Base-by-base conservation (phyloP, 2,888 invertebrate species). In the Diplolepis rosae region DNA sequence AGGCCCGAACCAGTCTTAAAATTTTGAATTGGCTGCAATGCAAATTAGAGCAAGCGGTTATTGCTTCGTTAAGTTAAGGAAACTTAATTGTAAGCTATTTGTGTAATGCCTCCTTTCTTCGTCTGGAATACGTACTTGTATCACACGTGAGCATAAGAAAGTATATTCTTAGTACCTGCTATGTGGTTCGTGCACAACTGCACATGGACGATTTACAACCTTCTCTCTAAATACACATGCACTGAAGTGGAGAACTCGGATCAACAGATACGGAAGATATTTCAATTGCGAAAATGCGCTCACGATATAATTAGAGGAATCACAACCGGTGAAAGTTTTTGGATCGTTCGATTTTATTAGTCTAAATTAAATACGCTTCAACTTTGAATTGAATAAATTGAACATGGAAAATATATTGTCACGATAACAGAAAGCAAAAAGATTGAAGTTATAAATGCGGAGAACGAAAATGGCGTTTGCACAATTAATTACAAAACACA, bases 401-500 rank as follows among this genome's bases (percentile, higher is more conserved):
- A 13, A 45, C 45, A 45, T 45, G 48, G 45, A 45, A 66, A 48
- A 45, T 11, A 39, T 24, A 66, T 45, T 45, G 65, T 18, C 11
- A 18, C 9, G 66, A 65, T 28, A 48, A 13, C 45, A 45, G 42
- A 56, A 11, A 30, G 39, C 35, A 7, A 35, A 54, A 42, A 15
- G 39, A 45, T 22, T 18, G 15, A 6, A 30, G 11, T 56, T 35
- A 35, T n/a, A 39, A 39, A 11, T 27, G 32, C 30, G 32, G 28
- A 39, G 56, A 69, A 54, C 32, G 22, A 65, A 32, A 72, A 52
- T 50, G 70, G 74, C 50, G 66, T 61, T 39, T 39, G 61, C n/a
- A 61, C 35, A 73, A 76, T 76, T 82, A 82, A 81, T 80, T 81
- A 80, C 80, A 76, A 83, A 81, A 78, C 76, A 83, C 77, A 78